These are phyloP conservation scores for Plecturocebus donacophilus DNA, from an alignment of 2,113 vertebrate genomes.

Conservation along the genomic window DNA sequence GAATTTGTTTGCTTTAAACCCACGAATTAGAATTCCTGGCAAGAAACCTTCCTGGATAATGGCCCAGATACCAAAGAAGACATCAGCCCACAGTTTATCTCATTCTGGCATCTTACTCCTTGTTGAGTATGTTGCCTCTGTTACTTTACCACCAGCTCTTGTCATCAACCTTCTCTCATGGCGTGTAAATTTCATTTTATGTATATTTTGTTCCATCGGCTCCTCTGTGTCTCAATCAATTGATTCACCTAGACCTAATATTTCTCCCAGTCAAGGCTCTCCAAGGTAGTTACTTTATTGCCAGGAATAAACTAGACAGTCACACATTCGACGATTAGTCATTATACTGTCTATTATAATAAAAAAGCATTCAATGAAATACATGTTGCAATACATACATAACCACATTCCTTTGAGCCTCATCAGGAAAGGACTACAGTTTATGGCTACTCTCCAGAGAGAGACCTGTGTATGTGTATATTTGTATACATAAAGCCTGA, in stretches of 20 bases:
- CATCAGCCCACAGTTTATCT: neutral
- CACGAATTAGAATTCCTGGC: neutral
- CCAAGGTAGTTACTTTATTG: no score
- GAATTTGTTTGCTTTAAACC: neutral
- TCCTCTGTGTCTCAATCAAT: neutral
- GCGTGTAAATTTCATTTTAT: neutral
- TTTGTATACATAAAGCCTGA: neutral
- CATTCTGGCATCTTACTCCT: neutral
- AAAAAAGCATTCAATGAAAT: neutral
- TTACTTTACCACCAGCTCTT: neutral
- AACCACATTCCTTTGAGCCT: neutral
- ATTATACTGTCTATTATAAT: neutral
- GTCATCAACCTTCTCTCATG: neutral
- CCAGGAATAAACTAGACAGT: neutral
- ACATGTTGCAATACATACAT: neutral
- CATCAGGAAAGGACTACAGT: neutral
- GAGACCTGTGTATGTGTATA: neutral
- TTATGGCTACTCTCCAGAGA: neutral
- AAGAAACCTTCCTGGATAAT: neutral
- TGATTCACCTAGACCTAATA: neutral
- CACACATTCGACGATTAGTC: neutral
- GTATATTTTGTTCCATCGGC: neutral
- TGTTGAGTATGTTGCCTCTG: neutral
- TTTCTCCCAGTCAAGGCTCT: neutral
- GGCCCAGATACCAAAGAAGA: neutral